phyloP scores from a whole-genome alignment of 2,113 vertebrate species.

The Climacteris rufus region DNA sequence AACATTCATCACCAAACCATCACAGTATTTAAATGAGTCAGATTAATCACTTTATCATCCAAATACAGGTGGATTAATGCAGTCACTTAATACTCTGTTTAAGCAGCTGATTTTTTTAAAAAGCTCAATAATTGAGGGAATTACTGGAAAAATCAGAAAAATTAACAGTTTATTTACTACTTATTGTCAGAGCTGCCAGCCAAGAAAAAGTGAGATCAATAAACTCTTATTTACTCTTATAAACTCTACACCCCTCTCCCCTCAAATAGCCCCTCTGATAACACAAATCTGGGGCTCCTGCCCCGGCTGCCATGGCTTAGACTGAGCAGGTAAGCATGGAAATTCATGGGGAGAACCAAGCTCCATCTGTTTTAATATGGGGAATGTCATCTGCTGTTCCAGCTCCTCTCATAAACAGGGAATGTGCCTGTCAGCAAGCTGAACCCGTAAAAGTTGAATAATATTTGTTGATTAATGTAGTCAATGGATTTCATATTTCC shows the following conservation, averaged over 20 bases:
- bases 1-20: not conserved
- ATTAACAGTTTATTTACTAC: not conserved
- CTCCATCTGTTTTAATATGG: not conserved
- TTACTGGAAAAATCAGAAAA: slow-evolving; percentile 16
- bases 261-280: not conserved
- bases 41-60: slow-evolving; percentile 22
- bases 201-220: not conserved
- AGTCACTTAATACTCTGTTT: not conserved
- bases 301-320: too few species aligned
- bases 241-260: not conserved
- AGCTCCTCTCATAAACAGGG: slow-evolving; percentile 7
- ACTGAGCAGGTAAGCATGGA: not conserved
- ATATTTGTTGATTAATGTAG: slow-evolving; percentile 60
- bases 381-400: slow-evolving; percentile 15
- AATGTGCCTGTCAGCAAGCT: slow-evolving; percentile 35
- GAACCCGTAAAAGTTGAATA: slow-evolving; percentile 45
- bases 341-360: not conserved
- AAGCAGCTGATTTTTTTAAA: not conserved
- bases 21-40: not conserved
- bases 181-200: not conserved
- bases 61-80: not conserved
- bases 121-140: not conserved
- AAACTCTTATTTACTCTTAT: not conserved
- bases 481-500: slow-evolving; percentile 42
- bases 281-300: not conserved